Percentiles rank a stretch among this genome's conserved stretches.
These are phyloP conservation scores for Diuraphis noxia DNA, from an alignment of 1,140 invertebrate genomes.

Conservation along the genomic window DNA sequence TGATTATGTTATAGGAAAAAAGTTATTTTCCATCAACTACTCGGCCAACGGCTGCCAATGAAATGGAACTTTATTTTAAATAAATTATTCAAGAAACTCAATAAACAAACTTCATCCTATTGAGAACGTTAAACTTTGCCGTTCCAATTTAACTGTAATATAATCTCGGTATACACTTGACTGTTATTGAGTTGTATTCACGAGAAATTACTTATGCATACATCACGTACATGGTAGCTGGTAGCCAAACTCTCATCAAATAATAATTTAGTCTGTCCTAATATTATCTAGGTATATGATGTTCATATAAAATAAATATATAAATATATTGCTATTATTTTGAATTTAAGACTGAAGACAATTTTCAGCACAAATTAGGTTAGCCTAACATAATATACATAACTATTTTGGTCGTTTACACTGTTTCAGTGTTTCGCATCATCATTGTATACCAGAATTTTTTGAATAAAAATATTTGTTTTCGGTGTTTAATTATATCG, in stretches of 20 bases:
- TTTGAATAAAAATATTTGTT: too few species aligned
- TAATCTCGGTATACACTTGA: background rate
- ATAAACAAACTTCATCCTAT: background rate
- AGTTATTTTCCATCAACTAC: background rate
- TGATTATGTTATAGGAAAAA: background rate
- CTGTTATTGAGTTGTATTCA: background rate
- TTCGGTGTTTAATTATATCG: too few species aligned
- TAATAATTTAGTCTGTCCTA: background rate
- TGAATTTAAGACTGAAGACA: background rate
- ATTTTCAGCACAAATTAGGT: background rate
- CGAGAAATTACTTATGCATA: background rate
- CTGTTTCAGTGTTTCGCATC: background rate
- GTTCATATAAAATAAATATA: too few species aligned
- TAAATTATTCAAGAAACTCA: constrained; percentile 30
- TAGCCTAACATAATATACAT: too few species aligned
- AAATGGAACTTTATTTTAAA: background rate
- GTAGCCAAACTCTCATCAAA: background rate
- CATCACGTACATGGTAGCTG: background rate
- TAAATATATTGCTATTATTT: background rate
- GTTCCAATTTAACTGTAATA: background rate
- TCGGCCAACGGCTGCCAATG: background rate
- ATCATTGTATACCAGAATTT: background rate
- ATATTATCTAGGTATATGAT: too few species aligned
- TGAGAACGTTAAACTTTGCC: background rate
- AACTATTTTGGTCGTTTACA: background rate